Evolutionary conservation across 2,797 vertebrate species (phyloP).

Genomic region (Enteromius radiatus): DNA sequence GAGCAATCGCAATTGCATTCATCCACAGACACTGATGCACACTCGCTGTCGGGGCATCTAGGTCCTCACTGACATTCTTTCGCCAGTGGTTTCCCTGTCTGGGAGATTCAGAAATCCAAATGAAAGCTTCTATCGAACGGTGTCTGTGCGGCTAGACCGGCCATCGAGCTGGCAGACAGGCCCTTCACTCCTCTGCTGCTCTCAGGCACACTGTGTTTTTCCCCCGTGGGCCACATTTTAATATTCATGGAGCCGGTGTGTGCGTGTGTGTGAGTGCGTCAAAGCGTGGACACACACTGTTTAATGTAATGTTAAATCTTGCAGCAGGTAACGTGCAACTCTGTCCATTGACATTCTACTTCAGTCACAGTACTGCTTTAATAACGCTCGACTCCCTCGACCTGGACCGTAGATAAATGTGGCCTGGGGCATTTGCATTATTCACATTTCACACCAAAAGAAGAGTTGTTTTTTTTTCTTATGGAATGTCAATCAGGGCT

Average conservation of each 20-base stretch:
- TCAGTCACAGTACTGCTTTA: slow-evolving; percentile 39
- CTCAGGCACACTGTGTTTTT: slow-evolving; percentile 30
- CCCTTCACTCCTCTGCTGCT: slow-evolving; percentile 36
- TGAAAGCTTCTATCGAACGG: neutral
- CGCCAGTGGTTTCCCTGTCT: slow-evolving; percentile 3
- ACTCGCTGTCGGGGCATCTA: neutral
- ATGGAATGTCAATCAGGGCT: neutral
- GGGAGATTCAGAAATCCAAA: slow-evolving; percentile 2
- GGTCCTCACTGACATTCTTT: slow-evolving; percentile 9
- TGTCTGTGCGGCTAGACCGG: neutral
- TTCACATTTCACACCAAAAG: slow-evolving; percentile 29
- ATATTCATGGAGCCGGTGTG: slow-evolving; percentile 52
- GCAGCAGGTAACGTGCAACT: slow-evolving; percentile 27
- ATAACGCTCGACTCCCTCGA: slow-evolving; percentile 16
- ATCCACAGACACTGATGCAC: neutral
- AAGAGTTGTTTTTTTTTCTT: neutral
- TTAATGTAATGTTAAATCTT: slow-evolving; percentile 46
- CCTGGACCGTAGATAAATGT: slow-evolving; percentile 31
- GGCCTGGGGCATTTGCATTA: slow-evolving; percentile 29
- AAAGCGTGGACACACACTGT: slow-evolving; percentile 11
- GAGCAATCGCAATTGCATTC: slow-evolving; percentile 28
- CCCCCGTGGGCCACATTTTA: slow-evolving; percentile 53
- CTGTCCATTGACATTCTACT: slow-evolving; percentile 37
- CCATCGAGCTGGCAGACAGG: slow-evolving; percentile 2
- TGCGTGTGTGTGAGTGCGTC: slow-evolving; percentile 1